phyloP scores from a whole-genome alignment of 2,797 vertebrate species.

The Lutjanus argentimaculatus region DNA sequence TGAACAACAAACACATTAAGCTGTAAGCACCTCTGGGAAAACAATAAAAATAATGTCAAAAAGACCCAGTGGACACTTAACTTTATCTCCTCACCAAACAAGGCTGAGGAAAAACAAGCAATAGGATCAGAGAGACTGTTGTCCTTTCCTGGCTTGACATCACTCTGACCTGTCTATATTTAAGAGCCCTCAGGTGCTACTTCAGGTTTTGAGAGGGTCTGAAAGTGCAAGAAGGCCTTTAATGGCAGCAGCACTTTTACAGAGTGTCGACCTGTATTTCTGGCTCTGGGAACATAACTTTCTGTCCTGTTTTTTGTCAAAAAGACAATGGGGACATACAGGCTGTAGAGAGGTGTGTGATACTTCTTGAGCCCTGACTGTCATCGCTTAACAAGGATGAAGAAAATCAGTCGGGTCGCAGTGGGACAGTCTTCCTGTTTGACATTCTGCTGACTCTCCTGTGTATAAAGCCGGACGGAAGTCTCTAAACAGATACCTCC shows the following conservation, averaged over 20 bases:
- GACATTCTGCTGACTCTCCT: conserved; percentile 15
- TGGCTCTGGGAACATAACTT: background rate
- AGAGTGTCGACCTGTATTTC: conserved; percentile 1
- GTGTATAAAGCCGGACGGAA: background rate
- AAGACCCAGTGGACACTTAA: conserved; percentile 24
- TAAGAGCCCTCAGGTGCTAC: conserved; percentile 21
- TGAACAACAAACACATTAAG: conserved; percentile 34
- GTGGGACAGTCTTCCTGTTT: background rate
- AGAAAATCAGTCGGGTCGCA: background rate
- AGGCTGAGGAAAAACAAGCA: conserved; percentile 17
- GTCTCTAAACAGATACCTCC: background rate
- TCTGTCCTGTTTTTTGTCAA: background rate
- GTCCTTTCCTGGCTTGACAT: conserved; percentile 30
- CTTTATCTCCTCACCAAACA: conserved; percentile 33
- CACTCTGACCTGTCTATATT: conserved; percentile 20
- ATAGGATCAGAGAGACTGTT: conserved; percentile 25
- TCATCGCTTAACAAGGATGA: background rate
- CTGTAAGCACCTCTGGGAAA: conserved; percentile 26
- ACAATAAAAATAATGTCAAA: conserved; percentile 37
- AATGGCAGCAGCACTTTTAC: conserved; percentile 21
- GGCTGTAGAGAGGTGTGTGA: background rate
- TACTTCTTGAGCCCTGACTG: background rate
- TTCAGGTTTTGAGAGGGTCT: conserved; percentile 2
- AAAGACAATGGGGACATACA: background rate
- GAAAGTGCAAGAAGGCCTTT: conserved; percentile 23